Conservation (phyloP, 2,797 vertebrate species). For the Leptoclinus maculatus region DNA sequence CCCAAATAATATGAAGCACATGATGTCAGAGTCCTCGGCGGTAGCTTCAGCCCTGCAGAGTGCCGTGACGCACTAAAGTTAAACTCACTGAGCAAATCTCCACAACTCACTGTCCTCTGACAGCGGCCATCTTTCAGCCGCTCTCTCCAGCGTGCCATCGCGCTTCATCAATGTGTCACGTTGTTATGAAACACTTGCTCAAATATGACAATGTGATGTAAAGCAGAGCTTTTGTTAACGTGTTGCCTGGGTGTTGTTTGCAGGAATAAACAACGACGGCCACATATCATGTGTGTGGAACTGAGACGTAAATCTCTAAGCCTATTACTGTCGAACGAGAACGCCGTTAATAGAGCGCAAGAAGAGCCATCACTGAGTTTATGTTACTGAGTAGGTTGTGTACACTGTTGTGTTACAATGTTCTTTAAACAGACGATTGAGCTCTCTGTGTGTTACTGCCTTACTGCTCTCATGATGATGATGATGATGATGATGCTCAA, state of each 20-base stretch:
- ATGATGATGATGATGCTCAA: too few relatives aligned
- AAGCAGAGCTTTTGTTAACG: slow-evolving; percentile 2
- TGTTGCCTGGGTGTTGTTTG: slow-evolving; percentile 14
- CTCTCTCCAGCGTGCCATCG: not conserved
- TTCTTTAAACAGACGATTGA: slow-evolving; percentile 3
- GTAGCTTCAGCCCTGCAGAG: not conserved
- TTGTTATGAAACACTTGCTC: slow-evolving; percentile 15
- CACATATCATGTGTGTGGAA: not conserved
- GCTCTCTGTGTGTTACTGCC: not conserved
- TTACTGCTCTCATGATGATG: too few relatives aligned
- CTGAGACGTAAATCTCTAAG: slow-evolving; percentile 28
- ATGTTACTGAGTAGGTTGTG: not conserved
- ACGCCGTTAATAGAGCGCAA: slow-evolving; percentile 1
- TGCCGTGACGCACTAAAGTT: not conserved
- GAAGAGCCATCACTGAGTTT: slow-evolving; percentile 14
- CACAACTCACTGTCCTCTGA: not conserved
- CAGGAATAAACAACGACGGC: slow-evolving; percentile 35
- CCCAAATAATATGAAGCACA: not conserved
- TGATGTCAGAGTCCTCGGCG: not conserved
- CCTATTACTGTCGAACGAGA: slow-evolving; percentile 15
- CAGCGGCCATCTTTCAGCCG: not conserved
- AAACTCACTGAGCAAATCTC: not conserved
- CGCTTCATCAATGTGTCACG: not conserved
- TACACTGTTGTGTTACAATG: not conserved
- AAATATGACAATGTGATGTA: not conserved